These are phyloP conservation scores for Cerastis leucographa DNA, from an alignment of 2,888 invertebrate genomes.

Conservation along the genomic window DNA sequence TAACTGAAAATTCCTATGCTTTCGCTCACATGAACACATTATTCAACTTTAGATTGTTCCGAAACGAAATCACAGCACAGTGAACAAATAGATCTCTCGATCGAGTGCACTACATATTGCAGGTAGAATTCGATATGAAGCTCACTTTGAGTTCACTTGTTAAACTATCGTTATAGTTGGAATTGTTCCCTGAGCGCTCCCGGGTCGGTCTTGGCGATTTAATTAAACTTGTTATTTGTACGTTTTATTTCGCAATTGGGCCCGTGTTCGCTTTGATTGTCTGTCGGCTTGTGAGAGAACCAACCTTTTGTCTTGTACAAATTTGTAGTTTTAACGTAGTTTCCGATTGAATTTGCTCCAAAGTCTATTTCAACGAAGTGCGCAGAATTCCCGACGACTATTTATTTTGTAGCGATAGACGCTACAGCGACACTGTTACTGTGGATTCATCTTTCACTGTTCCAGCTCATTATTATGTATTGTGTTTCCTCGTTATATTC, in stretches of 20 bases:
- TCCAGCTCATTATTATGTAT: slow-evolving; percentile 74
- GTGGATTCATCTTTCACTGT: slow-evolving; percentile 72
- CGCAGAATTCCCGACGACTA: slow-evolving; percentile 55
- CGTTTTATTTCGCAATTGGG: slow-evolving; percentile 88
- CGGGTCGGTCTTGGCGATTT: slow-evolving; percentile 85
- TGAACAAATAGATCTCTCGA: slow-evolving; percentile 76
- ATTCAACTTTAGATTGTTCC: slow-evolving; percentile 56
- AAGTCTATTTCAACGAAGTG: slow-evolving; percentile 59
- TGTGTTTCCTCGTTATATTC: slow-evolving; percentile 73
- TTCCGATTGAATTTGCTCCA: slow-evolving; percentile 69
- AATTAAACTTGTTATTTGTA: slow-evolving; percentile 90
- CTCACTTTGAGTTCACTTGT: slow-evolving; percentile 86
- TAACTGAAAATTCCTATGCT: slow-evolving; percentile 38
- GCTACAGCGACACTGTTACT: slow-evolving; percentile 59
- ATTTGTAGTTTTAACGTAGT: slow-evolving; percentile 67
- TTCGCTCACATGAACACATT: slow-evolving; percentile 37
- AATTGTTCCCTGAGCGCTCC: slow-evolving; percentile 81
- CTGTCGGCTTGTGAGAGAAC: slow-evolving; percentile 77
- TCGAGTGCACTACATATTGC: slow-evolving; percentile 79
- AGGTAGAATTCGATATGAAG: slow-evolving; percentile 83
- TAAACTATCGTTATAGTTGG: slow-evolving; percentile 87
- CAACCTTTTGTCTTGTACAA: slow-evolving; percentile 77
- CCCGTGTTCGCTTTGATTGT: slow-evolving; percentile 86
- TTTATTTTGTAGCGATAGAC: slow-evolving; percentile 62
- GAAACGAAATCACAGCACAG: slow-evolving; percentile 68